phyloP scores from a whole-genome alignment of 2,888 invertebrate species.

The Drosophila mercatorum region DNA sequence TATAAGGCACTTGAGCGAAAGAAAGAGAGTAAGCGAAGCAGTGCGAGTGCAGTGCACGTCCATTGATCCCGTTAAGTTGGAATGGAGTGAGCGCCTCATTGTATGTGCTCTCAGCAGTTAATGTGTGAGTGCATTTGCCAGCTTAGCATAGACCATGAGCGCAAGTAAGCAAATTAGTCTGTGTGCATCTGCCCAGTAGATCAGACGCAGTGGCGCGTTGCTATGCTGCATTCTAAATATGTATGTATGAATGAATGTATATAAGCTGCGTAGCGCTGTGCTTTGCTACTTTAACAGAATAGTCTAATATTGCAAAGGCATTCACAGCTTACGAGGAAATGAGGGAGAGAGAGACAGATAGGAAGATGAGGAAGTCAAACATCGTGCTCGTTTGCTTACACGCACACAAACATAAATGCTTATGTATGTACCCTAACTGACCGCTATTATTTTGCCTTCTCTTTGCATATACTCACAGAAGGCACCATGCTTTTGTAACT shows the following conservation, averaged over 20 bases:
- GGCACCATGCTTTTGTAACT: background rate
- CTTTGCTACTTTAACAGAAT: background rate
- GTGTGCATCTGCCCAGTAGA: background rate
- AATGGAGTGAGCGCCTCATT: background rate
- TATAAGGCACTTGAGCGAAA: too few species aligned
- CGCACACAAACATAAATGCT: background rate
- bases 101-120: background rate
- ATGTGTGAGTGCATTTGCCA: background rate
- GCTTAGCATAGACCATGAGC: background rate
- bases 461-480: background rate
- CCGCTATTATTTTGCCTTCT: background rate
- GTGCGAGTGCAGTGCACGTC: background rate
- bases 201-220: background rate
- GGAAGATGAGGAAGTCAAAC: background rate
- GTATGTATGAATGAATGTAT: background rate
- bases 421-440: background rate
- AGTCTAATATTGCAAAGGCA: background rate
- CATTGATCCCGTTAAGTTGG: background rate
- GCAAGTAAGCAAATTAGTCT: background rate
- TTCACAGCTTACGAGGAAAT: too few species aligned
- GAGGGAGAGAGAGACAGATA: background rate
- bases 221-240: background rate
- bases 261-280: background rate
- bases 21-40: too few species aligned
- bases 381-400: background rate